Conservation (phyloP, 2,888 invertebrate genomes). For the Exocentrus adspersus region DNA sequence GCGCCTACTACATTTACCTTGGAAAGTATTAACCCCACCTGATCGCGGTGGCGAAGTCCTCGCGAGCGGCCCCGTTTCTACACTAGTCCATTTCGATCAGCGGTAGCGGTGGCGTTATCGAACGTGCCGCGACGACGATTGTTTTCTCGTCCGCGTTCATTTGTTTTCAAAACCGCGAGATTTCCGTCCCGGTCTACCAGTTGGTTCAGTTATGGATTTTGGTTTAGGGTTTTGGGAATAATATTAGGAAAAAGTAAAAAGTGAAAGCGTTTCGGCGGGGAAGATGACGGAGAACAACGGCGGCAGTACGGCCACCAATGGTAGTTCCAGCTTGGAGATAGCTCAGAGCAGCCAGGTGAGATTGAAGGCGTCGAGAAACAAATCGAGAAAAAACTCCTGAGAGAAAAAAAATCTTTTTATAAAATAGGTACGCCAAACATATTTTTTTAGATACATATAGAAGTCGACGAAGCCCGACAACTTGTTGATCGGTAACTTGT, state of each 20-base stretch:
- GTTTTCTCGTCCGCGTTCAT: not conserved
- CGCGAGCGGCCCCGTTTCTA: not conserved
- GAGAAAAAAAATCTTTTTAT: too few relatives aligned
- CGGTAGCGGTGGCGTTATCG: constrained; percentile 16
- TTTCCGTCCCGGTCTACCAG: too few relatives aligned
- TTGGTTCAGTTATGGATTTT: constrained; percentile 5
- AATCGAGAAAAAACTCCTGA: too few relatives aligned
- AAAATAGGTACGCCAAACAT: too few relatives aligned
- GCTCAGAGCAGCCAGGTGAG: constrained; percentile 65
- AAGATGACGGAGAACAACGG: constrained; percentile 31
- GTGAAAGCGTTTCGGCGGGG: constrained; percentile 15
- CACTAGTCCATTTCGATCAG: constrained; percentile 17
- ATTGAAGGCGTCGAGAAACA: too few relatives aligned
- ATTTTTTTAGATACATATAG: too few relatives aligned
- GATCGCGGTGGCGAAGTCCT: constrained; percentile 7
- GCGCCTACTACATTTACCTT: constrained; percentile 20
- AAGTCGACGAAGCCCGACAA: too few relatives aligned
- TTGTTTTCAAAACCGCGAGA: not conserved
- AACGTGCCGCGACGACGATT: not conserved
- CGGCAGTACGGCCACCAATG: constrained; percentile 56
- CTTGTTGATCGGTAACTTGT: too few relatives aligned
- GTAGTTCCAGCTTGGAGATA: constrained; percentile 67
- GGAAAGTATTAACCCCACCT: constrained; percentile 32
- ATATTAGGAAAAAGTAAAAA: not conserved
- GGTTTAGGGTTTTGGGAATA: not conserved